Evolutionary conservation across 2,888 invertebrate genomes (phyloP).

Genomic region (Plusia festucae): DNA sequence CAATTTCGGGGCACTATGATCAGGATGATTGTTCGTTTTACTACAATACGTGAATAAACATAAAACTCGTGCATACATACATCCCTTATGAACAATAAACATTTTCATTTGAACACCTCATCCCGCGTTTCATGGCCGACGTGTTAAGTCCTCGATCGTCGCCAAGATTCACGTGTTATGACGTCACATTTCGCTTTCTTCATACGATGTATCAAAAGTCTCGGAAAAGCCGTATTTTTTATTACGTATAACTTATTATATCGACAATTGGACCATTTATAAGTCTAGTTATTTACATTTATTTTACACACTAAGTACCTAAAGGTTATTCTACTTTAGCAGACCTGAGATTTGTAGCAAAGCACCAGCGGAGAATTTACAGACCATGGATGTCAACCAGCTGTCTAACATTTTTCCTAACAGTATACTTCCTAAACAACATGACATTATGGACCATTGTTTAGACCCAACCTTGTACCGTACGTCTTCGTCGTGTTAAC

Average conservation of each 20-base stretch:
- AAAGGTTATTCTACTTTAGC: not conserved
- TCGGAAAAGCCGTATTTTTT: not conserved
- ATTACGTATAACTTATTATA: too few relatives aligned
- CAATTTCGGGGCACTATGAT: not conserved
- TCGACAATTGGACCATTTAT: too few relatives aligned
- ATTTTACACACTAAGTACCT: too few relatives aligned
- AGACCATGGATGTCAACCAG: not conserved
- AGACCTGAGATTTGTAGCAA: not conserved
- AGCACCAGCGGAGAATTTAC: not conserved
- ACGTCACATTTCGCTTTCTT: conserved; percentile 33
- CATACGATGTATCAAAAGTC: not conserved
- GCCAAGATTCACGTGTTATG: conserved; percentile 43
- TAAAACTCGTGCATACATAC: conserved; percentile 19
- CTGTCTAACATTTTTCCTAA: not conserved
- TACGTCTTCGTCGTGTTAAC: not conserved
- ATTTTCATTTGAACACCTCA: conserved; percentile 43
- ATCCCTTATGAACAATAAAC: conserved; percentile 37
- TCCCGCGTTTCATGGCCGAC: conserved; percentile 39
- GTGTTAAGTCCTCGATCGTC: conserved; percentile 37
- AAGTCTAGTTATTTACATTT: too few relatives aligned
- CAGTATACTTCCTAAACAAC: not conserved
- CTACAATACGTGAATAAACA: conserved; percentile 1
- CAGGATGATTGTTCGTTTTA: conserved; percentile 1
- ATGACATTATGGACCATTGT: not conserved
- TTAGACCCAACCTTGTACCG: not conserved